Conservation (phyloP, 2,888 invertebrate genomes). For the Metacarcinus magister region DNA sequence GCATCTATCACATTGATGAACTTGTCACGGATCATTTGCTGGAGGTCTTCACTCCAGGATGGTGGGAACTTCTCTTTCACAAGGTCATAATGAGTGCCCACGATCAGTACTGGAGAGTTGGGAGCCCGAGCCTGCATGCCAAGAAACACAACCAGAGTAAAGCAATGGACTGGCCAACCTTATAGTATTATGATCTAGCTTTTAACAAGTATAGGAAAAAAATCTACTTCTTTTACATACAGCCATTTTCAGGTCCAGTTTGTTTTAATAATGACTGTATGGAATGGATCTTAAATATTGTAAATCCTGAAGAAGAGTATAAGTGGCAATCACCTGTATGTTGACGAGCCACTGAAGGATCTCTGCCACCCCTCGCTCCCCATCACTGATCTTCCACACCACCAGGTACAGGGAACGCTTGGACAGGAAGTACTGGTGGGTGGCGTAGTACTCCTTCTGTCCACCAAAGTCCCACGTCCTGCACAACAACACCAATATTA, state of each 20-base stretch:
- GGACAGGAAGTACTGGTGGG: conserved; percentile 99
- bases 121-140: conserved; percentile 92
- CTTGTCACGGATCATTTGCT: conserved; percentile 86
- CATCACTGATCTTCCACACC: conserved; percentile 97
- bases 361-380: conserved; percentile 94
- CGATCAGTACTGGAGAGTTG: conserved; percentile 97
- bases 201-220: not conserved
- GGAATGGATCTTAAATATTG: not conserved
- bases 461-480: conserved; percentile 99
- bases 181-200: not conserved
- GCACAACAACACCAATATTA: conserved; percentile 59
- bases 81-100: conserved; percentile 98
- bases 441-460: conserved; percentile 98
- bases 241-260: not conserved
- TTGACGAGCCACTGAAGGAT: conserved; percentile 98
- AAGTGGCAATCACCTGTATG: conserved; percentile 88
- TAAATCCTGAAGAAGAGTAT: not conserved
- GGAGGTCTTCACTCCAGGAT: conserved; percentile 90
- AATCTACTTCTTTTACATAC: not conserved
- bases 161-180: not conserved
- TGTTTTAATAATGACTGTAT: not conserved
- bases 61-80: conserved; percentile 88
- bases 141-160: too few relatives aligned
- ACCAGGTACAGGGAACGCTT: conserved; percentile 91
- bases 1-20: conserved; percentile 97